These are phyloP conservation scores for Phyllotreta cruciferae DNA, from an alignment of 2,888 invertebrate genomes.

Conservation along the genomic window DNA sequence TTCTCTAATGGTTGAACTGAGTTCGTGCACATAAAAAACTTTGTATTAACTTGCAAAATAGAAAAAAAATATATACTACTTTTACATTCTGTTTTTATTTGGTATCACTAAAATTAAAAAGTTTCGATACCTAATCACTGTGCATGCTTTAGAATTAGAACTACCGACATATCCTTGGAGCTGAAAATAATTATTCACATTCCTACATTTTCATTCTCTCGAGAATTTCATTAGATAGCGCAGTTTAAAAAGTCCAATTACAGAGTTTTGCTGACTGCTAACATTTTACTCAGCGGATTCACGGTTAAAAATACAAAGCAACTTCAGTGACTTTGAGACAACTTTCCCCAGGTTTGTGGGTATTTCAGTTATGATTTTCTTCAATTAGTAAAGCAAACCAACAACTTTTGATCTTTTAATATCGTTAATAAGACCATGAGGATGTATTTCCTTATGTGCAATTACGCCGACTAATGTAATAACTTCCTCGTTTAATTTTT, in stretches of 20 bases:
- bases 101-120: too few relatives aligned
- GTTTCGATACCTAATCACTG: too few relatives aligned
- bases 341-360: conserved; percentile 20
- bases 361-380: conserved; percentile 19
- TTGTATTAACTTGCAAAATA: conserved; percentile 1
- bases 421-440: not conserved
- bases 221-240: conserved; percentile 28
- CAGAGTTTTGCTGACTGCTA: conserved; percentile 27
- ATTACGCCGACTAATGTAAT: too few relatives aligned
- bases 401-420: conserved; percentile 11
- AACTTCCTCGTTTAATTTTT: too few relatives aligned
- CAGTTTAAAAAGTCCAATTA: conserved; percentile 29
- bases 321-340: conserved; percentile 22
- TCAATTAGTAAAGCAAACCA: conserved; percentile 23
- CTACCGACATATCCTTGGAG: conserved; percentile 13
- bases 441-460: not conserved
- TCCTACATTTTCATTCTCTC: conserved; percentile 22
- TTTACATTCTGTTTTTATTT: too few relatives aligned
- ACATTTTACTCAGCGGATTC: conserved; percentile 27
- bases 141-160: conserved; percentile 9
- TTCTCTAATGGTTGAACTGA: not conserved
- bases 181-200: conserved; percentile 28
- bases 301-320: conserved; percentile 25
- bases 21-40: not conserved
- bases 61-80: not conserved